Evolutionary conservation across 2,113 vertebrate species (phyloP), one percentile per base, ranked within the genome.

Genomic region (Cheilinus undulatus): DNA sequence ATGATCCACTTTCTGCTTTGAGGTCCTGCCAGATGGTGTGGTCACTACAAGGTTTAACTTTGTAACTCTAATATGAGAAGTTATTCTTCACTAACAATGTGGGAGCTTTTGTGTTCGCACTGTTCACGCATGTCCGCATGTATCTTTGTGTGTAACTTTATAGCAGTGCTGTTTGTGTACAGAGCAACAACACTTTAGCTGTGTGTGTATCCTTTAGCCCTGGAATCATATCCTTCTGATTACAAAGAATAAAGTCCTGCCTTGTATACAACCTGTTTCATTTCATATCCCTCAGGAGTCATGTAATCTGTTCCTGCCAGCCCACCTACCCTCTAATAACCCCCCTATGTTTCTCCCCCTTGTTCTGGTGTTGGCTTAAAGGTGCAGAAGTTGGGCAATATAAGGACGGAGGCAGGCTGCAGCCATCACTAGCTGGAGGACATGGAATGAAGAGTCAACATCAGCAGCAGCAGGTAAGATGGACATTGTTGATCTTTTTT

Each of bases 221-320:
- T 64, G 50, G 58, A 83, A 76, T 88, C 76, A 86, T 88, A 86
- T 86, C 87, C 78, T 19, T n/a, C 68, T 40, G 82, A 59, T 90
- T 85, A 65, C 87, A 84, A 83, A 88, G 89, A 86, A 83, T 78
- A 83, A 91, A 88, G 86, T 86, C 69, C 60, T 52, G 62, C 82
- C 62, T 82, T 87, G 81, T 85, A 52, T 65, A 58, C 57, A 53
- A 73, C 65, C 69, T 77, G 54, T 84, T 89, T 89, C 60, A 80
- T 85, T 83, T 77, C 57, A 26, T 23, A 74, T 90, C 88, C 88
- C 89, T 69, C 20, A 73, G 89, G 85, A 86, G 86, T 88, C 85
- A 89, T 23, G 66, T 69, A 90, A 89, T 89, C 85, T 92, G 78
- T 72, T 71, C 43, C 67, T 56, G 45, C 82, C 78, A 80, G 76